phyloP scores from a whole-genome alignment of 1,140 invertebrate genomes.

The Lepidurus couesii region DNA sequence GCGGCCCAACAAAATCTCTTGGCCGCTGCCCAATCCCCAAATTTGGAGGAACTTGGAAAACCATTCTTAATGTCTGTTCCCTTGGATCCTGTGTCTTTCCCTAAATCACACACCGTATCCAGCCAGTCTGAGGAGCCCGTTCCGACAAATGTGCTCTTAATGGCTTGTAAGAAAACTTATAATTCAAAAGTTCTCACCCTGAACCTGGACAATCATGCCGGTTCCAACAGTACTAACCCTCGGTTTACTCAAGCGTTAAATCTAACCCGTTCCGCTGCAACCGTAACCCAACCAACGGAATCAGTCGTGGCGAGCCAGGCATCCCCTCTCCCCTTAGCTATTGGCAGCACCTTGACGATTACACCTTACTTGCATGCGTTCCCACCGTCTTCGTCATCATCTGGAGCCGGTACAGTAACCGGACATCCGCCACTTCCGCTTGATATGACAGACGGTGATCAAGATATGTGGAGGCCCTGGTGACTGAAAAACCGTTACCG shows the following conservation, averaged over 20 bases:
- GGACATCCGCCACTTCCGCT: neutral
- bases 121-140: neutral
- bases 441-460: neutral
- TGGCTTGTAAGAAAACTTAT: neutral
- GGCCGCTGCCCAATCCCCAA: neutral
- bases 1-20: neutral
- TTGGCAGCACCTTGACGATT: constrained; percentile 9
- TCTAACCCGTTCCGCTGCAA: neutral
- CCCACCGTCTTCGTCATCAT: neutral
- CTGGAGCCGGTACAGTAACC: neutral
- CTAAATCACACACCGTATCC: neutral
- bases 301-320: neutral
- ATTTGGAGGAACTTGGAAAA: neutral
- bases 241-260: constrained; percentile 9
- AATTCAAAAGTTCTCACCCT: neutral
- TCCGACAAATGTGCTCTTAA: neutral
- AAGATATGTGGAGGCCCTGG: constrained; percentile 21
- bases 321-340: neutral
- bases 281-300: neutral
- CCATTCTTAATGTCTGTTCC: neutral
- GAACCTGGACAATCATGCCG: neutral
- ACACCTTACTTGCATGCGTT: neutral
- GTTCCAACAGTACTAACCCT: neutral
- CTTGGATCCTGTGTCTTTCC: neutral
- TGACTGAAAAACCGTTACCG: neutral